phyloP scores from a whole-genome alignment of 2,113 vertebrate species.

The Semnornis frantzii region DNA sequence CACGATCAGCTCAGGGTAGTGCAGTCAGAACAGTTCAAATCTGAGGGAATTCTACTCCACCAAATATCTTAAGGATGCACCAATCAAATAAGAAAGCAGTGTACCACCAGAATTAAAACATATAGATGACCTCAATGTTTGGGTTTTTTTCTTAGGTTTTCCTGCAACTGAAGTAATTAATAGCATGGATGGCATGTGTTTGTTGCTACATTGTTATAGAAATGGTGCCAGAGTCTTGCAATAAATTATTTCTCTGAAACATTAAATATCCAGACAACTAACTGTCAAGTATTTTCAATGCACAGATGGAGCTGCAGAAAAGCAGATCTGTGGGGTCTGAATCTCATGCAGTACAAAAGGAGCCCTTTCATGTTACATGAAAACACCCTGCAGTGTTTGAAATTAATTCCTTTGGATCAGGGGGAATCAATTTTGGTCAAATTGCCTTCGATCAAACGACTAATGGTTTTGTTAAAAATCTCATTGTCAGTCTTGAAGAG shows the following conservation, averaged over 20 bases:
- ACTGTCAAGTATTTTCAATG: conserved; percentile 40
- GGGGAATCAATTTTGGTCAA: conserved; percentile 70
- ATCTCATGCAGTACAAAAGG: conserved; percentile 56
- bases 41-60: not conserved
- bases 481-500: conserved; percentile 47
- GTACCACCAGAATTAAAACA: not conserved
- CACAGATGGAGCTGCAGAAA: conserved; percentile 50
- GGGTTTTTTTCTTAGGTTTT: not conserved
- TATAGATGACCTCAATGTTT: not conserved
- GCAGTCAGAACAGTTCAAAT: not conserved
- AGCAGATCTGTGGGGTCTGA: conserved; percentile 61
- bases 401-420: conserved; percentile 73
- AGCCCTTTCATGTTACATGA: conserved; percentile 64
- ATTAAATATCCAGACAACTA: conserved; percentile 32
- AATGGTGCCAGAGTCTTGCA: conserved; percentile 21
- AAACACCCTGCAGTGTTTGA: conserved; percentile 65
- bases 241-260: conserved; percentile 51
- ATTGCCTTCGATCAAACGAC: conserved; percentile 69
- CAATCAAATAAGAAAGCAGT: not conserved
- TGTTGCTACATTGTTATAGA: not conserved
- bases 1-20: not conserved
- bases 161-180: not conserved
- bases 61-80: not conserved
- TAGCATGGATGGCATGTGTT: not conserved
- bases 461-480: conserved; percentile 73